These are phyloP conservation scores for Pogonognathellus flavescens DNA, from an alignment of 1,140 invertebrate genomes.

Conservation along the genomic window DNA sequence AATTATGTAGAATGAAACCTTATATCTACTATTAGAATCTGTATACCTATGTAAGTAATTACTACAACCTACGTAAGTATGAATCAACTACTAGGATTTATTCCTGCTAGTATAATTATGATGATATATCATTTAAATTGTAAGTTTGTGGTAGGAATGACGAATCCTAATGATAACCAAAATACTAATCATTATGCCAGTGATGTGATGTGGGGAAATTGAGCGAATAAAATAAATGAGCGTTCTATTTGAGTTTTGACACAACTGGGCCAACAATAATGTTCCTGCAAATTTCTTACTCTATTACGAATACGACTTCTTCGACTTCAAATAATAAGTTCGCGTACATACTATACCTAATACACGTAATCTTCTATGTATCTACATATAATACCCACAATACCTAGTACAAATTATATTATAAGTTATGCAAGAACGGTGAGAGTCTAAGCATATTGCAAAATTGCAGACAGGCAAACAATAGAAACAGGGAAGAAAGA, in stretches of 20 bases:
- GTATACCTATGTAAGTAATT: too few relatives aligned
- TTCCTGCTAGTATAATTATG: neutral
- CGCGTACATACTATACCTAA: neutral
- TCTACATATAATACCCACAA: neutral
- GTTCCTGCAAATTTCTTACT: neutral
- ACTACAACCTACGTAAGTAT: too few relatives aligned
- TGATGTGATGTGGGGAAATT: constrained; percentile 3
- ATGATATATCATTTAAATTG: neutral
- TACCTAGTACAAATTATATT: neutral
- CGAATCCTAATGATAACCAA: neutral
- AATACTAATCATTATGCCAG: neutral
- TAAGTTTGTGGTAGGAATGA: neutral
- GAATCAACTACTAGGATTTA: too few relatives aligned
- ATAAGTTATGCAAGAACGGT: neutral
- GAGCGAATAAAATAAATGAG: constrained; percentile 14
- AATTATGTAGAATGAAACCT: too few relatives aligned
- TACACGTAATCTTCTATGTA: neutral
- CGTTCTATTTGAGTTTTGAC: constrained; percentile 9
- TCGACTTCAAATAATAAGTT: neutral
- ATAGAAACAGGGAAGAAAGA: too few relatives aligned
- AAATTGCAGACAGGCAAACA: too few relatives aligned
- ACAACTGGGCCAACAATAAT: neutral
- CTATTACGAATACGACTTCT: neutral
- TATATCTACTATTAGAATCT: too few relatives aligned
- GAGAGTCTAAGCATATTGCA: too few relatives aligned